These are phyloP conservation scores for Myripristis murdjan DNA, from an alignment of 2,797 vertebrate genomes.

Conservation along the genomic window DNA sequence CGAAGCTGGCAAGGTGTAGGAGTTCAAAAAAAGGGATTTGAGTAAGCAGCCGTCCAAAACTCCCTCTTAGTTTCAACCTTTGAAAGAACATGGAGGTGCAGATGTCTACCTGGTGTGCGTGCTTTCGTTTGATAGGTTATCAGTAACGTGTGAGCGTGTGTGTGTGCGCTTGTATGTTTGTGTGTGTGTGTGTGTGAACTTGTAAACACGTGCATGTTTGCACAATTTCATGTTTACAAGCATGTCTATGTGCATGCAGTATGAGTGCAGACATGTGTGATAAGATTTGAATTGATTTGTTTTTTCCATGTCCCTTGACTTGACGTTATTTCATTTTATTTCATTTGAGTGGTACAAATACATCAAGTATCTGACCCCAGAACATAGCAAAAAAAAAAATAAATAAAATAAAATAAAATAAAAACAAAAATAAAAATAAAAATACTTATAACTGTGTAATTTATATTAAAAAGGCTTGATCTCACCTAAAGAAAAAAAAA, in stretches of 20 bases:
- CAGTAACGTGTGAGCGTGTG: too few relatives aligned
- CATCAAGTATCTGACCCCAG: too few relatives aligned
- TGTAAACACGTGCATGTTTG: too few relatives aligned
- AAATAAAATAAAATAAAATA: too few relatives aligned
- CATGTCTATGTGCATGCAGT: background rate
- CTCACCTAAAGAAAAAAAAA: too few relatives aligned
- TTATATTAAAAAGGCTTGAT: too few relatives aligned
- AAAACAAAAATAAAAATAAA: too few relatives aligned
- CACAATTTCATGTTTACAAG: conserved; percentile 5
- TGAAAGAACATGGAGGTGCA: conserved; percentile 13
- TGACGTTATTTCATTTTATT: too few relatives aligned
- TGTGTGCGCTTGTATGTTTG: conserved; percentile 10
- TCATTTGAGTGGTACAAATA: too few relatives aligned
- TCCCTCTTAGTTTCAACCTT: conserved; percentile 49
- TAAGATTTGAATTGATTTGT: background rate
- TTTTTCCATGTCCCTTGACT: too few relatives aligned
- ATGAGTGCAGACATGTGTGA: background rate
- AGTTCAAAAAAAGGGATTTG: conserved; percentile 67
- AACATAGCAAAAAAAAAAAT: too few relatives aligned
- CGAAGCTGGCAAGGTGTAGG: conserved; percentile 59
- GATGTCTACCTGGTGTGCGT: conserved; percentile 33
- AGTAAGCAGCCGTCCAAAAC: conserved; percentile 56
- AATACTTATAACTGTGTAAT: too few relatives aligned
- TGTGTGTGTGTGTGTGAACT: background rate
- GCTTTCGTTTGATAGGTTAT: conserved; percentile 11